Conservation (phyloP, 2,888 invertebrate genomes). For the Diaphora mendica region DNA sequence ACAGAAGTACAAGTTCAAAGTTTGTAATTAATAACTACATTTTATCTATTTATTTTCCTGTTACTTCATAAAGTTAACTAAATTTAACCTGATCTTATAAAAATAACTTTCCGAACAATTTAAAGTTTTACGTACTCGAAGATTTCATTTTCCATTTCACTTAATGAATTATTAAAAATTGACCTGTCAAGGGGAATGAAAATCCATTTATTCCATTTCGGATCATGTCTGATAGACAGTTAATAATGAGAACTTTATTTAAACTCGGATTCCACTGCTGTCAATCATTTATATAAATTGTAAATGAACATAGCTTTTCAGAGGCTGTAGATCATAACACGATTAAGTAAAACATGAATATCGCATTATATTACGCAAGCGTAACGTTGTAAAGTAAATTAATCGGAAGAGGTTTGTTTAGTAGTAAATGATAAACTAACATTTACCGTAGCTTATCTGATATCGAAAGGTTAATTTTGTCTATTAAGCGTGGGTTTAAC, state of each 20-base stretch:
- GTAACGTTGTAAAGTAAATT: conserved; percentile 3
- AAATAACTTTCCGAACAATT: conserved; percentile 39
- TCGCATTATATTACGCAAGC: conserved; percentile 5
- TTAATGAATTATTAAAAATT: conserved; percentile 58
- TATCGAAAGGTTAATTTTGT: background rate
- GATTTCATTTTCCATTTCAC: conserved; percentile 43
- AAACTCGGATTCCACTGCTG: conserved; percentile 55
- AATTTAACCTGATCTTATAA: conserved; percentile 17
- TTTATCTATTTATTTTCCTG: background rate
- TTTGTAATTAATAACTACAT: background rate
- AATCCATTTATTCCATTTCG: conserved; percentile 57
- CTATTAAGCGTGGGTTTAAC: background rate
- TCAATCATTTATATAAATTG: conserved; percentile 56
- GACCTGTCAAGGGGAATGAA: conserved; percentile 56
- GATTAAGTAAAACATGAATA: conserved; percentile 7
- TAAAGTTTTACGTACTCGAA: conserved; percentile 36
- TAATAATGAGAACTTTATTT: conserved; percentile 62
- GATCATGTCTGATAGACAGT: conserved; percentile 54
- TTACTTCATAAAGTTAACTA: conserved; percentile 7
- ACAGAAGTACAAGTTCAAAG: background rate
- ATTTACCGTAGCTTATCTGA: background rate
- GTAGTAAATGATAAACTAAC: conserved; percentile 1
- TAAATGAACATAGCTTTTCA: conserved; percentile 54
- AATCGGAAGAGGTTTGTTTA: background rate
- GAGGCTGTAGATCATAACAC: conserved; percentile 22